These are phyloP conservation scores for Macrotus californicus DNA, from an alignment of 2,113 vertebrate genomes.

Conservation along the genomic window DNA sequence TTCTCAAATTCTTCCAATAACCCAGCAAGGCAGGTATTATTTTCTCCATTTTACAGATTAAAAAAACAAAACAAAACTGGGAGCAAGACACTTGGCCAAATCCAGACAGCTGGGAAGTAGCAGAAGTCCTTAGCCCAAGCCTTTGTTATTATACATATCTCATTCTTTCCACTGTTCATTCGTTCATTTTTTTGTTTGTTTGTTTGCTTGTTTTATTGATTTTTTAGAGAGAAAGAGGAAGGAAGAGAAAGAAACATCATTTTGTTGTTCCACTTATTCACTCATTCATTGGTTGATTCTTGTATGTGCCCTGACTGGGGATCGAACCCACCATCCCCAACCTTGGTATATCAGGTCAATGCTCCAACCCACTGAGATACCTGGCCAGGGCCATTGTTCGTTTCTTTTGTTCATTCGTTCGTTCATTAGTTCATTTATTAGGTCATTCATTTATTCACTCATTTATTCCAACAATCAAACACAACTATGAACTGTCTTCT, in stretches of 20 bases:
- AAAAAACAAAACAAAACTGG: not conserved
- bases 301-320: too few relatives aligned
- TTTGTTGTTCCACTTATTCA: too few relatives aligned
- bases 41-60: not conserved
- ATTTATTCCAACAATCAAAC: not conserved
- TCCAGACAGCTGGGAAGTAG: not conserved
- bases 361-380: too few relatives aligned
- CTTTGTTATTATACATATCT: not conserved
- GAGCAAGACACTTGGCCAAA: not conserved
- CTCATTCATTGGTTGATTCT: too few relatives aligned
- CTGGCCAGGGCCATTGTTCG: too few relatives aligned
- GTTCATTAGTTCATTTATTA: too few relatives aligned
- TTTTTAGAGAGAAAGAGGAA: too few relatives aligned
- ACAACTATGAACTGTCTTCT: not conserved
- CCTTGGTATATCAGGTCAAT: too few relatives aligned
- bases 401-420: too few relatives aligned
- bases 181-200: not conserved
- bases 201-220: not conserved
- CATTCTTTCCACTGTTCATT: not conserved
- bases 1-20: not conserved
- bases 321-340: too few relatives aligned
- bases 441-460: not conserved
- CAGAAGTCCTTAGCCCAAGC: not conserved
- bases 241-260: too few relatives aligned
- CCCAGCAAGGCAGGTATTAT: not conserved